Conservation (phyloP, 2,888 invertebrate species). For the Apeira syringaria region DNA sequence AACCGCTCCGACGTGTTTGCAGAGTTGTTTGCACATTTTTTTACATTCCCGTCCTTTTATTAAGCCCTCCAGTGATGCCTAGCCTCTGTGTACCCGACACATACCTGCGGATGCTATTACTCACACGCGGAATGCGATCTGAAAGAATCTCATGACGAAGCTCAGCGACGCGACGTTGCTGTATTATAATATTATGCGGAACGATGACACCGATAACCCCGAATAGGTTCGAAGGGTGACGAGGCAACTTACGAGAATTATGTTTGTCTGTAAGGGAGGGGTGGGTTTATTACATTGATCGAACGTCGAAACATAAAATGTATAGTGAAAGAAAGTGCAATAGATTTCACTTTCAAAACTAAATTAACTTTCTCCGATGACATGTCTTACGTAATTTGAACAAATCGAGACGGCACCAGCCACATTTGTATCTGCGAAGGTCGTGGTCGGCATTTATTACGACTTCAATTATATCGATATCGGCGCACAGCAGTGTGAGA, state of each 20-base stretch:
- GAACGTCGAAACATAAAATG: constrained; percentile 67
- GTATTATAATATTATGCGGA: constrained; percentile 11
- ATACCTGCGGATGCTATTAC: constrained; percentile 23
- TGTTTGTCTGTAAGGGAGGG: constrained; percentile 34
- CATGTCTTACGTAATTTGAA: constrained; percentile 78
- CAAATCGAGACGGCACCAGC: constrained; percentile 75
- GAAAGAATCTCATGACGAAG: constrained; percentile 17
- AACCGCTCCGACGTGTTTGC: constrained; percentile 82
- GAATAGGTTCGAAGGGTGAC: constrained; percentile 21
- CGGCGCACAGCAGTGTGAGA: no score
- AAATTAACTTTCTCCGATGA: constrained; percentile 83
- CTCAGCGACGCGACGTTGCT: neutral
- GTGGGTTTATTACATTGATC: constrained; percentile 44
- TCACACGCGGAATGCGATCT: constrained; percentile 24
- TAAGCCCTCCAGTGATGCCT: constrained; percentile 60
- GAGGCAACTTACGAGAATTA: constrained; percentile 29
- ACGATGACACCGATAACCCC: constrained; percentile 30
- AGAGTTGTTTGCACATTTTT: constrained; percentile 82
- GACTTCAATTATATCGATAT: constrained; percentile 28
- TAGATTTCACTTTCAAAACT: constrained; percentile 84
- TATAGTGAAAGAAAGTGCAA: constrained; percentile 81
- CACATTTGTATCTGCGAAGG: constrained; percentile 70
- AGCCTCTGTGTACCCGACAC: constrained; percentile 32
- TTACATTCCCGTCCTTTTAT: constrained; percentile 78
- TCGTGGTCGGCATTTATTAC: constrained; percentile 47